phyloP scores from a whole-genome alignment of 2,888 invertebrate genomes.

The Polydrusus tereticollis region DNA sequence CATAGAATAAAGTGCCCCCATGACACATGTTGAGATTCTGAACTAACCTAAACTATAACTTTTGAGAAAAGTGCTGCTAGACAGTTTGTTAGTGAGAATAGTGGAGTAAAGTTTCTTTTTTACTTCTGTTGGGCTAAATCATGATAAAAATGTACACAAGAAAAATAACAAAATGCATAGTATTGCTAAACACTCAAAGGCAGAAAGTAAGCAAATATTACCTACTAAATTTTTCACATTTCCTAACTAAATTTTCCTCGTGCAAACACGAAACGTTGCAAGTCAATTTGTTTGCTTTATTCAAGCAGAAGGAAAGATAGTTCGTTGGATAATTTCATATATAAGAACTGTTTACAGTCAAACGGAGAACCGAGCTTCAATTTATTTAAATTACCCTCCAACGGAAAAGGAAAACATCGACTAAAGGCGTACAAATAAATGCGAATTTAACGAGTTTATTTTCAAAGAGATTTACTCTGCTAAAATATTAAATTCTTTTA shows the following conservation, averaged over 20 bases:
- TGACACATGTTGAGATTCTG: no score
- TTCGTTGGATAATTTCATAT: slow-evolving; percentile 12
- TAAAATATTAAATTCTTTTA: slow-evolving; percentile 23
- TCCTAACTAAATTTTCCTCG: background rate
- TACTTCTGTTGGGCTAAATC: no score
- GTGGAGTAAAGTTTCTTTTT: no score
- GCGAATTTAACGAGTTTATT: slow-evolving; percentile 44
- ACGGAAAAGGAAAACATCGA: slow-evolving; percentile 31
- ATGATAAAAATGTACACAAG: no score
- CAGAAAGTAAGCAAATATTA: background rate
- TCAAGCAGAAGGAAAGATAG: background rate
- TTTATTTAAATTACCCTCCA: slow-evolving; percentile 39
- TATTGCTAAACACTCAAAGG: no score
- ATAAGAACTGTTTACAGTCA: slow-evolving; percentile 18
- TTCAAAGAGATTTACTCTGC: slow-evolving; percentile 19
- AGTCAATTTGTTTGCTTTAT: background rate
- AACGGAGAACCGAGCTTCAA: slow-evolving; percentile 20
- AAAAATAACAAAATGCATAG: no score
- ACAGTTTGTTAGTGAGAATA: no score
- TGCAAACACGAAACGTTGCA: background rate
- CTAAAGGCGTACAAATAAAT: slow-evolving; percentile 32
- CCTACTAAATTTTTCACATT: background rate
- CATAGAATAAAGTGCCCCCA: no score
- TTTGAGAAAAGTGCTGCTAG: no score
- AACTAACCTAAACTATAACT: no score